Base-by-base conservation (phyloP, 92 coral and sea anemone species). In the Epizoanthus rinbou region DNA sequence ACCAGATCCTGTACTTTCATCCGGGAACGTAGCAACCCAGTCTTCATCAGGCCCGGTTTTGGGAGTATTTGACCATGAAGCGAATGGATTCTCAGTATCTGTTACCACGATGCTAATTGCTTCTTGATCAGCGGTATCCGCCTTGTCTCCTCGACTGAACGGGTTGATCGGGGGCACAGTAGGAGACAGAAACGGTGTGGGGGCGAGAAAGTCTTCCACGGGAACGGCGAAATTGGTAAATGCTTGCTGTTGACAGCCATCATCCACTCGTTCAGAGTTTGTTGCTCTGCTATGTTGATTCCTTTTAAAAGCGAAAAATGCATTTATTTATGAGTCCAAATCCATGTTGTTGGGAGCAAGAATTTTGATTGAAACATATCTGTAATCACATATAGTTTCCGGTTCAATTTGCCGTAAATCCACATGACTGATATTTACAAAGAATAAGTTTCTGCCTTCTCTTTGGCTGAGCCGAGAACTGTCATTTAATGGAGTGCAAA, bases 31-130 rank as follows among this genome's bases (percentile, higher is more conserved):
- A 5, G 93, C 93, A 63, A 81, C 85, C 93, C 91, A 90, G 7
- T 18, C 43, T 33, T 81, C 65, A 5, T 76, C 63, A 35, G 70
- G 22, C 3, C 58, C 57, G 35, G 23, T 47, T 67, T 15, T 63
- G 8, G 79, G 13, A 18, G 79, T 54, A 0, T 78, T 47, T 25
- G 79, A 63, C 84, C 90, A 86, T 57, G 88, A 79, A 17, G 76
- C 57, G 7, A 78, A 74, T 15, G 25, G 63, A 24, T 85, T 87
- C 24, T 87, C 91, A 45, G 86, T 80, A 23, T 84, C 86, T 64
- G 91, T 90, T 8, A 90, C 93, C 37, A 90, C 86, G 67, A 90
- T 90, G 18, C 88, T 84, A 53, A 90, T 87, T 43, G 80, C 85
- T 47, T 90, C 87, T 45, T 63, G 63, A 31, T 90, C 68, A 82